Percentiles rank a stretch among this genome's conserved stretches.
These are phyloP conservation scores for Cryptotermes secundus DNA, from an alignment of 1,140 invertebrate genomes.

Conservation along the genomic window DNA sequence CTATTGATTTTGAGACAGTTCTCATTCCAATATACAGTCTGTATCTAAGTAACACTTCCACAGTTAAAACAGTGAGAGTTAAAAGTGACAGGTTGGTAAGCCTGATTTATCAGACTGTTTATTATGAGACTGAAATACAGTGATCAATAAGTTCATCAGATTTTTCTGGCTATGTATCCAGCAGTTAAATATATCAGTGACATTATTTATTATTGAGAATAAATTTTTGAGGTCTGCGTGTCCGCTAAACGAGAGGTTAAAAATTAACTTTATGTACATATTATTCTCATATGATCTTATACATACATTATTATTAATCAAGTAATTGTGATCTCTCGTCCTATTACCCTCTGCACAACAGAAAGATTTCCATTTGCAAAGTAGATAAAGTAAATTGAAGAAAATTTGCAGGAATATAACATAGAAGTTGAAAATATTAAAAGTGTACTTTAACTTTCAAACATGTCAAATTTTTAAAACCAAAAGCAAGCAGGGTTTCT, in stretches of 20 bases:
- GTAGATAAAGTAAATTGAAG: background rate
- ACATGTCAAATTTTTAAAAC: background rate
- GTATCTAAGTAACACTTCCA: no score
- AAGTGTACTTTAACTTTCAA: background rate
- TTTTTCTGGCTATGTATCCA: no score
- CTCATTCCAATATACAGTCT: no score
- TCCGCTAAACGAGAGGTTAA: no score
- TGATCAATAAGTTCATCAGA: no score
- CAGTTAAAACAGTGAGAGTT: no score
- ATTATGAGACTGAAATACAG: background rate
- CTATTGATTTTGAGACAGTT: no score
- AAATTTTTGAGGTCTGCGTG: no score
- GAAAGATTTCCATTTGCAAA: background rate
- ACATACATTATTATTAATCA: slow-evolving; percentile 18
- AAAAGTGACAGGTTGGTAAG: background rate
- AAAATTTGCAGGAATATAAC: background rate
- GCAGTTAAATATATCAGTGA: background rate
- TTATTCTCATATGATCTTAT: background rate
- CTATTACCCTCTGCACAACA: background rate
- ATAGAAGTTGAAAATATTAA: background rate
- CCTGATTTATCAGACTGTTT: background rate
- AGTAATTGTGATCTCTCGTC: background rate
- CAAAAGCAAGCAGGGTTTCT: slow-evolving; percentile 3
- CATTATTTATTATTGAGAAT: background rate
- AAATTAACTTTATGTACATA: background rate